Evolutionary conservation across 2,113 vertebrate species (phyloP).

Genomic region (Sphyrna mokarran): DNA sequence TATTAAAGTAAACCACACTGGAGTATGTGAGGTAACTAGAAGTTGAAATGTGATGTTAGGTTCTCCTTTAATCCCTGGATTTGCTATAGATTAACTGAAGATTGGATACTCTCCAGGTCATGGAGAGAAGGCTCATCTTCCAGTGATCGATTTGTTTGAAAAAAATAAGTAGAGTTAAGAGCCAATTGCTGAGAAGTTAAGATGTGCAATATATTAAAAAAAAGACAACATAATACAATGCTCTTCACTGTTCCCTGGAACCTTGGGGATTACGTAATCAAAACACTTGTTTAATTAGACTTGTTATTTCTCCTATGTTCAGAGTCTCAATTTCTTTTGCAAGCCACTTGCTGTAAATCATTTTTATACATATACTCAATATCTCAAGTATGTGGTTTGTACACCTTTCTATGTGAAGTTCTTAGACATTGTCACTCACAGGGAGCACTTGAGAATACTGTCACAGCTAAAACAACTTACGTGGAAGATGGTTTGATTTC

Average conservation of each 20-base stretch:
- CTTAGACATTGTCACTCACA: background rate
- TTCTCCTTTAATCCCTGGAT: background rate
- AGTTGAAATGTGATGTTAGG: background rate
- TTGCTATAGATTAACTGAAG: background rate
- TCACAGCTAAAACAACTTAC: background rate
- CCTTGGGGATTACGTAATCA: background rate
- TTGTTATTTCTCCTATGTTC: background rate
- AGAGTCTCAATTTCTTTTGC: background rate
- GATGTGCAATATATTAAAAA: background rate
- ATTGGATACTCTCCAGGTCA: background rate
- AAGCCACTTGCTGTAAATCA: background rate
- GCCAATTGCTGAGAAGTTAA: background rate
- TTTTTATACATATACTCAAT: background rate
- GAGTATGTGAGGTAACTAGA: background rate
- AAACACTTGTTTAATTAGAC: background rate
- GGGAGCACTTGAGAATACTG: background rate
- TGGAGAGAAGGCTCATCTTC: background rate
- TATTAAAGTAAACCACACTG: background rate
- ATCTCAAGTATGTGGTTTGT: background rate
- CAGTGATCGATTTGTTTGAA: background rate
- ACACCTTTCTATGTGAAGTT: background rate
- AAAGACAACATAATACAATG: background rate
- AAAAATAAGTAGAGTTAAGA: background rate
- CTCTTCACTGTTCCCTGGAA: background rate
- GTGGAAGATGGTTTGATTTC: background rate